Evolutionary conservation across 2,113 vertebrate genomes (phyloP).

Genomic region (Oryzias celebensis): DNA sequence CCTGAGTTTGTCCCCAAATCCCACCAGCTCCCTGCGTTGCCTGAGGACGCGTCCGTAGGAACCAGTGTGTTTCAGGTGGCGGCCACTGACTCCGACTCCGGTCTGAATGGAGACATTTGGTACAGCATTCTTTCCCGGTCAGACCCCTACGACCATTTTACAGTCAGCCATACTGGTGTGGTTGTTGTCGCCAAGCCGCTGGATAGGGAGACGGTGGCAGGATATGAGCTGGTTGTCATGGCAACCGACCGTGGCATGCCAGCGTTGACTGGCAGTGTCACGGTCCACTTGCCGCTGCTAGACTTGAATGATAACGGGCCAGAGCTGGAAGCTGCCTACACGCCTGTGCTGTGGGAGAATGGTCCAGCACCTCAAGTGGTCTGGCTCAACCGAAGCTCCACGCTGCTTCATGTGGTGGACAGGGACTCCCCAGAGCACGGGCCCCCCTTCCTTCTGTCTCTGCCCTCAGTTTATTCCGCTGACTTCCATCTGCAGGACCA

Average conservation of each 20-base stretch:
- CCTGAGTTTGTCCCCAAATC: constrained; percentile 79
- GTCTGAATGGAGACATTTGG: constrained; percentile 78
- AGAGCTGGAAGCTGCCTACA: constrained; percentile 79
- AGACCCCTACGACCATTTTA: constrained; percentile 78
- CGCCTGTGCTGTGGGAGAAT: constrained; percentile 87
- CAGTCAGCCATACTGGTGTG: constrained; percentile 73
- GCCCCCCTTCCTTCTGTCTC: constrained; percentile 80
- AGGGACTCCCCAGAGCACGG: constrained; percentile 81
- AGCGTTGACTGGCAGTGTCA: constrained; percentile 76
- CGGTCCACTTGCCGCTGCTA: constrained; percentile 78
- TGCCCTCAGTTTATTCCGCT: constrained; percentile 70
- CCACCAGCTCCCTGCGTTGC: constrained; percentile 70
- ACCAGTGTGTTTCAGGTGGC: constrained; percentile 78
- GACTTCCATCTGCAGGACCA: constrained; percentile 88
- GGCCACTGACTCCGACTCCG: constrained; percentile 83
- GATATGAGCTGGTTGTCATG: constrained; percentile 80
- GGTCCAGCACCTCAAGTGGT: constrained; percentile 77
- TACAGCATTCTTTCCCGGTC: constrained; percentile 82
- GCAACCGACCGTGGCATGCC: constrained; percentile 83
- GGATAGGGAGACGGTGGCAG: constrained; percentile 77
- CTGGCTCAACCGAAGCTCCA: constrained; percentile 78
- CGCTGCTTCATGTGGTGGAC: constrained; percentile 80
- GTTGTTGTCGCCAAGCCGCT: constrained; percentile 76
- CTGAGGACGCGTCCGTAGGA: constrained; percentile 79
- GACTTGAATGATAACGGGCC: constrained; percentile 89